Conservation (phyloP, 2,888 invertebrate genomes). For the Tortricodes alternella region DNA sequence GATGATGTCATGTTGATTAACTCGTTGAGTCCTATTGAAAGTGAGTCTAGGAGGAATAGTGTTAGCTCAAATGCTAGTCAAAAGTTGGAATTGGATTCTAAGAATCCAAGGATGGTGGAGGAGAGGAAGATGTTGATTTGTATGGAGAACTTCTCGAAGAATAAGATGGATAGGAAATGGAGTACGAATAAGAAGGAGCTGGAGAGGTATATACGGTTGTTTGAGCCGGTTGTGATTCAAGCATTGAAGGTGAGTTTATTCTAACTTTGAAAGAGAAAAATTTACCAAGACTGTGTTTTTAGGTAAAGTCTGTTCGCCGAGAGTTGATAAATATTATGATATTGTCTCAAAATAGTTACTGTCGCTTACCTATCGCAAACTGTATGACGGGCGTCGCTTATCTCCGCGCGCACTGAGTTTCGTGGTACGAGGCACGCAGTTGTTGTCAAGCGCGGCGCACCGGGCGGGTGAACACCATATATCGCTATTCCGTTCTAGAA, state of each 20-base stretch:
- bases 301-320: too few relatives aligned
- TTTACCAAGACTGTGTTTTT: too few relatives aligned
- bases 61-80: constrained; percentile 63
- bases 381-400: too few relatives aligned
- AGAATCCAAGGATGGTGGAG: constrained; percentile 60
- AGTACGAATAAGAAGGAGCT: constrained; percentile 75
- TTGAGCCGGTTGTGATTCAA: constrained; percentile 97
- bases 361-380: too few relatives aligned
- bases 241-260: constrained; percentile 87
- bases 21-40: constrained; percentile 38
- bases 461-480: too few relatives aligned
- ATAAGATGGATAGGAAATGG: constrained; percentile 74
- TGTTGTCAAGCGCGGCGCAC: too few relatives aligned
- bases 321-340: too few relatives aligned
- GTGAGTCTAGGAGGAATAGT: constrained; percentile 57
- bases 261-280: not conserved
- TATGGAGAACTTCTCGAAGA: constrained; percentile 74
- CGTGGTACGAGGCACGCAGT: too few relatives aligned
- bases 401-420: too few relatives aligned
- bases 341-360: too few relatives aligned
- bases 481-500: too few relatives aligned
- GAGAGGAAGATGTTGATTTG: constrained; percentile 66
- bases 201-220: constrained; percentile 93
- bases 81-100: constrained; percentile 57
- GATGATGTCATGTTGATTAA: constrained; percentile 64